Evolutionary conservation across 2,888 invertebrate genomes (phyloP).

Genomic region (Cremastobaeus sp.): DNA sequence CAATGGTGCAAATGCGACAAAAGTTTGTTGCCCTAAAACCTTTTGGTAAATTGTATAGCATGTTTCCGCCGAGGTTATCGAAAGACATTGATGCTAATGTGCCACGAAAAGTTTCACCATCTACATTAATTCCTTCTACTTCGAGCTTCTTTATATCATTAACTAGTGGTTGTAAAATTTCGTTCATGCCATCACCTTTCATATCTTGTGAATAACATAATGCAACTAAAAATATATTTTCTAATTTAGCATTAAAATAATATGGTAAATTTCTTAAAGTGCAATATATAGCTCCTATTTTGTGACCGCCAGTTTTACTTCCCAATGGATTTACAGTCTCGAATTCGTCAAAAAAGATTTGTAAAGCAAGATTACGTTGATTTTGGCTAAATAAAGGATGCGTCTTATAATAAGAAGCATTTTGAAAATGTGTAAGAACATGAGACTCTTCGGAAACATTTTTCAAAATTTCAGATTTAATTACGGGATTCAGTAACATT

Average conservation of each 20-base stretch:
- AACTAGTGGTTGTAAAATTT: slow-evolving; percentile 35
- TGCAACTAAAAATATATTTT: slow-evolving; percentile 38
- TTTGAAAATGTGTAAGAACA: slow-evolving; percentile 4
- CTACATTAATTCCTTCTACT: background rate
- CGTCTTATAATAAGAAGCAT: slow-evolving; percentile 38
- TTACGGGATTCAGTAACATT: slow-evolving; percentile 13
- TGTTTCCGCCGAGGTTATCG: slow-evolving; percentile 50
- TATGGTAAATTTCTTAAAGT: slow-evolving; percentile 42
- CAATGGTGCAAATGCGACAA: slow-evolving; percentile 16
- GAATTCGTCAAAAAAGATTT: slow-evolving; percentile 50
- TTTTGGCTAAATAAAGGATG: slow-evolving; percentile 28
- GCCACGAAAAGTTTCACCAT: slow-evolving; percentile 26
- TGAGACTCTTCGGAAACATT: background rate
- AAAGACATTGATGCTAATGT: slow-evolving; percentile 39
- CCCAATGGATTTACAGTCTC: slow-evolving; percentile 55
- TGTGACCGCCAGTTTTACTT: slow-evolving; percentile 50
- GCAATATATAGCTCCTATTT: slow-evolving; percentile 44
- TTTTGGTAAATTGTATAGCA: slow-evolving; percentile 27
- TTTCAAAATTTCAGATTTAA: slow-evolving; percentile 7
- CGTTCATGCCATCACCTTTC: slow-evolving; percentile 20
- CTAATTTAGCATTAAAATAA: slow-evolving; percentile 37
- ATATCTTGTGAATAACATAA: slow-evolving; percentile 42
- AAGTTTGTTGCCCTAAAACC: slow-evolving; percentile 18
- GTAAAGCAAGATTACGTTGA: slow-evolving; percentile 12
- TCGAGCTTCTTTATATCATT: background rate